These are phyloP conservation scores for Dromaius novaehollandiae DNA, from an alignment of 2,113 vertebrate genomes.

Conservation along the genomic window DNA sequence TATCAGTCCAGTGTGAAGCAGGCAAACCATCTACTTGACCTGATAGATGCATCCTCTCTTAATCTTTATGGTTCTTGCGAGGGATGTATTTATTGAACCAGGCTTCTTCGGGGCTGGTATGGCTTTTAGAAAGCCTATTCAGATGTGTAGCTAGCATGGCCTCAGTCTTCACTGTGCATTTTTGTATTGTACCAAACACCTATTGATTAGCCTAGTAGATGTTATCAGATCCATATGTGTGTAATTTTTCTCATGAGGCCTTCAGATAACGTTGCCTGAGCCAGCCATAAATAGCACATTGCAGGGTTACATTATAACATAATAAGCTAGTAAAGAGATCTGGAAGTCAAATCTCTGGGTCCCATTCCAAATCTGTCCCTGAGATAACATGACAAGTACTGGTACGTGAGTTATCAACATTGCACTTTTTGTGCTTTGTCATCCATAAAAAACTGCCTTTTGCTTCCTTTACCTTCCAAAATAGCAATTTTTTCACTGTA, in stretches of 20 bases:
- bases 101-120: background rate
- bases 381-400: background rate
- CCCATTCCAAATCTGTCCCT: background rate
- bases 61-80: background rate
- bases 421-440: background rate
- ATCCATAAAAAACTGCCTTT: background rate
- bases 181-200: background rate
- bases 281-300: background rate
- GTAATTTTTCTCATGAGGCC: background rate
- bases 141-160: background rate
- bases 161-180: background rate
- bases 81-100: background rate
- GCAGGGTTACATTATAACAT: background rate
- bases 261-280: background rate
- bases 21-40: background rate
- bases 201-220: slow-evolving; percentile 9
- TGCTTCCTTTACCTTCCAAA: background rate
- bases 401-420: background rate
- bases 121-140: background rate
- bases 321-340: background rate
- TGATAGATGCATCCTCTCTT: background rate
- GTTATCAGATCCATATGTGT: background rate
- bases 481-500: background rate
- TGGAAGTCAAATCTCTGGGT: background rate
- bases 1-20: background rate